Conservation (phyloP, 2,113 vertebrate species). For the Oenanthe melanoleuca region DNA sequence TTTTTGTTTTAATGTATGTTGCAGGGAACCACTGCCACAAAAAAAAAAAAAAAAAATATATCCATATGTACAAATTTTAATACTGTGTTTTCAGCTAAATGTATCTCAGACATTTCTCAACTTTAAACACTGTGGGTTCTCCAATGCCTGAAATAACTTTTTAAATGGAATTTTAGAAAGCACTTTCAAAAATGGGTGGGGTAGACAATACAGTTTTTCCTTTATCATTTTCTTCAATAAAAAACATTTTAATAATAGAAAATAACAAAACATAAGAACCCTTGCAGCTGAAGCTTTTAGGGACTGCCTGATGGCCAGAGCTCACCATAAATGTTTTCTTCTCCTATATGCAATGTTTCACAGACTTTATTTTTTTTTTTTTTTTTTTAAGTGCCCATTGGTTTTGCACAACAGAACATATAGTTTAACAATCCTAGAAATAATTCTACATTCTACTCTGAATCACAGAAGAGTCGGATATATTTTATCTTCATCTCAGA, state of each 20-base stretch:
- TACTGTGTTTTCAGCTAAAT: not conserved
- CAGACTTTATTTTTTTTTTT: not conserved
- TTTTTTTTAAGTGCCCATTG: not conserved
- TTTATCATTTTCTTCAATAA: not conserved
- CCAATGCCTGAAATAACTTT: not conserved
- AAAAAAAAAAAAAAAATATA: not conserved
- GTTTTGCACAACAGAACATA: not conserved
- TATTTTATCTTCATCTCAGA: not conserved
- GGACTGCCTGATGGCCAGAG: not conserved
- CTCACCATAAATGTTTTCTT: not conserved
- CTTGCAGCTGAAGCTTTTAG: not conserved
- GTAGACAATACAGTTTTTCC: not conserved
- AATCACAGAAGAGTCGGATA: not conserved
- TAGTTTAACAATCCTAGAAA: not conserved
- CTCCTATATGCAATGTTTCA: not conserved
- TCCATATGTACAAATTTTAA: not conserved
- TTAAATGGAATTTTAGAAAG: not conserved
- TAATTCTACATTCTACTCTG: not conserved
- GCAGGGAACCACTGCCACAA: not conserved
- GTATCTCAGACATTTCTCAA: not conserved
- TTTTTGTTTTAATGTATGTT: not conserved
- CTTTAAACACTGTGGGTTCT: not conserved
- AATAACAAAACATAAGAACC: not conserved
- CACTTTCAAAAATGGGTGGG: not conserved
- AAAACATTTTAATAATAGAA: slow-evolving; percentile 18